Evolutionary conservation across 2,888 invertebrate species (phyloP), one percentile per base, ranked within the genome.

Genomic region (Melanotus villosus): DNA sequence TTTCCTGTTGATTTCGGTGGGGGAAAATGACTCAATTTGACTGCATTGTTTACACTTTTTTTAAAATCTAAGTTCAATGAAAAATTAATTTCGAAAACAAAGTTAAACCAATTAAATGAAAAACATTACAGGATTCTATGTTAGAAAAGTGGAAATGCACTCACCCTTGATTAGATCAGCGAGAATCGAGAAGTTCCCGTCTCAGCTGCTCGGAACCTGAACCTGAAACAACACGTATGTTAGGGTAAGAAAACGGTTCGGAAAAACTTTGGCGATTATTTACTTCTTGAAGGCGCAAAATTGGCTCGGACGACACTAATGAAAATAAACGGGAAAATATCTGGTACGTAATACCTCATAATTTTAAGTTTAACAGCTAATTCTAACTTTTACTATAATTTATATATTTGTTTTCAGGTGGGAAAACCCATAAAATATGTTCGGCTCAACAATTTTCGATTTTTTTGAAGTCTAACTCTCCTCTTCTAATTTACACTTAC

Each of bases 141-240:
- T 30, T 47, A 30, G 57, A 63, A 45, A 68, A 72, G 65, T 65
- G 65, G 65, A 73, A 70, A 56, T 65, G 71, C 74, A 80, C 80
- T 80, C 73, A 80, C 80, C 80, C 76, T 77, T 75, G 75, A 77
- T 78, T 76, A 78, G 76, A 77, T 79, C 75, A 79, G 78, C 77
- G 78, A 76, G 70, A 74, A 77, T 77, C 80, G 79, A 78, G 77
- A 76, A 76, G 73, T 72, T 73, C 70, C 71, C 68, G 71, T 75
- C 73, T 72, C 71, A 71, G 73, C 75, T 71, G 68, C 68, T 68
- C 56, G 68, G 64, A 70, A 69, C 71, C 67, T 75, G 75, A 66
- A 68, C 70, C 72, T 77, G 76, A 69, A 77, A 77, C 73, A 76
- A 75, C 71, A 65, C 67, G 65, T 64, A 68, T 56, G 52, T 30